These are phyloP conservation scores for Periparus ater DNA, from an alignment of 2,797 vertebrate genomes.

Conservation along the genomic window DNA sequence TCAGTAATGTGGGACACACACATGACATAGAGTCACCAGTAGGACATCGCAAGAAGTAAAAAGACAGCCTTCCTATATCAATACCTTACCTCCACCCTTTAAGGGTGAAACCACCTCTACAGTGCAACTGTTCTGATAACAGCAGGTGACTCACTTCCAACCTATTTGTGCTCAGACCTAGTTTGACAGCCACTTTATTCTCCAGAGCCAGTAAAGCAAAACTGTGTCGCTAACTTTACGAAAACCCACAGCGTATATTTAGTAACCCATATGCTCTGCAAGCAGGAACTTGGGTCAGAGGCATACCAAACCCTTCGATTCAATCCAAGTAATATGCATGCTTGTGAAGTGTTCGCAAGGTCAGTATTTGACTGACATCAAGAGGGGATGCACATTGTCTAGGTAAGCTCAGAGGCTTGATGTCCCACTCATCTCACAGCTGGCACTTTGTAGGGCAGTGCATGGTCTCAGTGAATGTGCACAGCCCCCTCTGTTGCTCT, in stretches of 20 bases:
- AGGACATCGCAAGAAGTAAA: not conserved
- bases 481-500: not conserved
- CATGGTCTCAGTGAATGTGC: not conserved
- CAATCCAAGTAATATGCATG: not conserved
- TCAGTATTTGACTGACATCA: not conserved
- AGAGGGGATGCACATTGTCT: not conserved
- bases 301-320: not conserved
- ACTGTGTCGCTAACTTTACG: not conserved
- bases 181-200: conserved; percentile 22
- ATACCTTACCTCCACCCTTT: not conserved
- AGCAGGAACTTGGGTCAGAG: not conserved
- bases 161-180: conserved; percentile 39
- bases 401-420: not conserved
- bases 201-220: not conserved
- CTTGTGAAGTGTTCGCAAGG: not conserved
- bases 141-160: conserved; percentile 29
- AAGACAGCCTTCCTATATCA: not conserved
- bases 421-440: not conserved
- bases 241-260: not conserved
- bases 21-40: not conserved
- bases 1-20: not conserved
- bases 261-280: conserved; percentile 12
- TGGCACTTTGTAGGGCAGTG: not conserved
- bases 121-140: not conserved
- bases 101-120: not conserved